A percentile compares a stretch with the other conserved stretches of the same genome.
phyloP scores from a whole-genome alignment of 1,140 invertebrate genomes.

The Drosophila ficusphila region DNA sequence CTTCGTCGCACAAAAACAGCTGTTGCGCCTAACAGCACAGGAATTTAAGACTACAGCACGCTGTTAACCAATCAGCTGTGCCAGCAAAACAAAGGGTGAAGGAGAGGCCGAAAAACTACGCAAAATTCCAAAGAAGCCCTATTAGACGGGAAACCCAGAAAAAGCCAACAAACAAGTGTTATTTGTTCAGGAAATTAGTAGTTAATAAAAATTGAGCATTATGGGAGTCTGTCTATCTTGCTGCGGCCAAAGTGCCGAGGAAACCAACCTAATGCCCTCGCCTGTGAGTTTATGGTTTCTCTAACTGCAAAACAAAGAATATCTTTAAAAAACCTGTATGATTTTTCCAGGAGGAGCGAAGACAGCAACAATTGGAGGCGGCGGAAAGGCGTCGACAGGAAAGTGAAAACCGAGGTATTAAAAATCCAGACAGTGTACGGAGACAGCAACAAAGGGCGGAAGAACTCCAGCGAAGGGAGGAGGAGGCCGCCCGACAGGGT shows the following conservation, averaged over 20 bases:
- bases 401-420: slow-evolving; percentile 74
- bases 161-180: slow-evolving; percentile 33
- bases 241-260: slow-evolving; percentile 68
- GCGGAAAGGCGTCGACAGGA: slow-evolving; percentile 74
- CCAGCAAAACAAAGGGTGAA: slow-evolving; percentile 59
- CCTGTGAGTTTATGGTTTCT: slow-evolving; percentile 37
- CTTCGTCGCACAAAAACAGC: slow-evolving; percentile 18
- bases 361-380: slow-evolving; percentile 74
- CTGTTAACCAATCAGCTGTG: slow-evolving; percentile 17
- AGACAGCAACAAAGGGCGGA: slow-evolving; percentile 63
- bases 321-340: neutral
- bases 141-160: neutral
- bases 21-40: slow-evolving; percentile 25
- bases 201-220: neutral
- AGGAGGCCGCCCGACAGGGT: slow-evolving; percentile 68
- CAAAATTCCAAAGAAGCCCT: slow-evolving; percentile 15
- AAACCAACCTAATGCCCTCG: slow-evolving; percentile 75
- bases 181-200: slow-evolving; percentile 9
- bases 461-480: slow-evolving; percentile 63
- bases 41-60: neutral
- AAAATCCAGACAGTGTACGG: slow-evolving; percentile 69
- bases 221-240: slow-evolving; percentile 65
- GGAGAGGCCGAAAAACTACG: slow-evolving; percentile 39
- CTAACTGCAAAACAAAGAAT: neutral
- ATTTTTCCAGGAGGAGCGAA: slow-evolving; percentile 65